These are phyloP conservation scores for Sternotherus odoratus DNA, from an alignment of 2,797 vertebrate genomes.

Conservation along the genomic window DNA sequence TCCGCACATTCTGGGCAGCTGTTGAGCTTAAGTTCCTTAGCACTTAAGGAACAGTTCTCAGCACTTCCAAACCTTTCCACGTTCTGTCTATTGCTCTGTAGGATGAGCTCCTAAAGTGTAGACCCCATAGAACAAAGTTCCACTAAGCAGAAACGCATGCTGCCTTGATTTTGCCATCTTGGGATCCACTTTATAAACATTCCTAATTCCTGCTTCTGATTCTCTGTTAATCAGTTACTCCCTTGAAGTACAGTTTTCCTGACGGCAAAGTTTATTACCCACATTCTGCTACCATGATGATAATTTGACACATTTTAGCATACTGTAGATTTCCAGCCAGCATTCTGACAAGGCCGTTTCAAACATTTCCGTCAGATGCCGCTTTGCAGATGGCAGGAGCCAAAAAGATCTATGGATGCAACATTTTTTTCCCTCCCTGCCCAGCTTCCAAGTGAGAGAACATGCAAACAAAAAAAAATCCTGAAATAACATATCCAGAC, in stretches of 20 bases:
- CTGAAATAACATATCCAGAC: neutral
- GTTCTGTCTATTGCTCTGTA: neutral
- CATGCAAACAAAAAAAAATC: neutral
- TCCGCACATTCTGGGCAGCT: neutral
- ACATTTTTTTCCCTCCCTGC: neutral
- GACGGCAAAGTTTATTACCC: neutral
- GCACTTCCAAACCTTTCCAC: neutral
- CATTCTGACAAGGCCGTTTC: neutral
- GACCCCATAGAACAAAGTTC: neutral
- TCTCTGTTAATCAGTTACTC: neutral
- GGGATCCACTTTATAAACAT: neutral
- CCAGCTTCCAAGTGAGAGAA: neutral
- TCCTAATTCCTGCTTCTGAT: neutral
- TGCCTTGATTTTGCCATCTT: neutral
- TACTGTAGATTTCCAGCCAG: neutral
- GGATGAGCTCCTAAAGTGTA: neutral
- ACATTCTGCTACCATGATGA: neutral
- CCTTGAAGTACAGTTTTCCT: neutral
- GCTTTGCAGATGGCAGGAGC: neutral
- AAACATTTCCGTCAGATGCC: neutral
- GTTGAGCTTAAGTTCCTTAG: neutral
- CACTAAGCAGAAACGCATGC: fast-evolving
- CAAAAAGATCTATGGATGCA: neutral
- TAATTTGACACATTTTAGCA: neutral
- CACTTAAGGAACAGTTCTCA: neutral